Evolutionary conservation across 2,113 vertebrate species (phyloP).

Genomic region (Trichechus manatus): DNA sequence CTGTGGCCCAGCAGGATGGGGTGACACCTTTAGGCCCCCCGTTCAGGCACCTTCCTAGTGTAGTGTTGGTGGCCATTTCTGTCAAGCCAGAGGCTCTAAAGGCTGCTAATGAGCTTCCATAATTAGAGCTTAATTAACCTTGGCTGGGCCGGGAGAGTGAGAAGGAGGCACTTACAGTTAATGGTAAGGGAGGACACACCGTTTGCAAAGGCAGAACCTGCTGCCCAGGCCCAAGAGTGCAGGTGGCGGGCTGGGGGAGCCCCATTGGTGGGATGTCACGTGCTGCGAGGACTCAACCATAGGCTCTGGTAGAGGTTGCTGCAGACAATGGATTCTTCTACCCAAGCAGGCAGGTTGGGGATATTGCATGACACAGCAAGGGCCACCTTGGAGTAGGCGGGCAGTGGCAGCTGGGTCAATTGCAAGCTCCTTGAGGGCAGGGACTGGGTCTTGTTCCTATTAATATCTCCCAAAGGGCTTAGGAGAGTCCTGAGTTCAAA

Average conservation of each 20-base stretch:
- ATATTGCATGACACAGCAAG: neutral
- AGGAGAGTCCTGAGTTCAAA: neutral
- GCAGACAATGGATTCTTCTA: neutral
- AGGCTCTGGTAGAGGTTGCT: neutral
- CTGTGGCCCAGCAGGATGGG: neutral
- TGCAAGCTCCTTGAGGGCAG: neutral
- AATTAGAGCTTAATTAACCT: constrained; percentile 30
- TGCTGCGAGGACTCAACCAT: neutral
- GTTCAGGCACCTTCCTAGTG: neutral
- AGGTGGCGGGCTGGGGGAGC: accelerated
- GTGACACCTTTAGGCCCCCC: neutral
- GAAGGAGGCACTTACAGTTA: neutral
- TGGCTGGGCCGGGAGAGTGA: neutral
- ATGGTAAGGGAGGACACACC: neutral
- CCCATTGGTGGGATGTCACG: neutral
- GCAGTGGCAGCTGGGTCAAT: neutral
- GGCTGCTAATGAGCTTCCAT: neutral
- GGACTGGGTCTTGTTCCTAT: neutral
- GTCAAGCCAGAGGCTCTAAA: neutral
- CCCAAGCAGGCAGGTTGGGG: neutral
- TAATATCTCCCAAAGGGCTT: neutral
- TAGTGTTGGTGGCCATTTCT: neutral
- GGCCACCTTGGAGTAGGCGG: neutral
- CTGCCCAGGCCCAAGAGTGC: neutral
- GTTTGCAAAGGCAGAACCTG: neutral